Percentiles rank a stretch among this genome's conserved stretches.
phyloP scores from a whole-genome alignment of 2,888 invertebrate genomes.

The Plagodis pulveraria region DNA sequence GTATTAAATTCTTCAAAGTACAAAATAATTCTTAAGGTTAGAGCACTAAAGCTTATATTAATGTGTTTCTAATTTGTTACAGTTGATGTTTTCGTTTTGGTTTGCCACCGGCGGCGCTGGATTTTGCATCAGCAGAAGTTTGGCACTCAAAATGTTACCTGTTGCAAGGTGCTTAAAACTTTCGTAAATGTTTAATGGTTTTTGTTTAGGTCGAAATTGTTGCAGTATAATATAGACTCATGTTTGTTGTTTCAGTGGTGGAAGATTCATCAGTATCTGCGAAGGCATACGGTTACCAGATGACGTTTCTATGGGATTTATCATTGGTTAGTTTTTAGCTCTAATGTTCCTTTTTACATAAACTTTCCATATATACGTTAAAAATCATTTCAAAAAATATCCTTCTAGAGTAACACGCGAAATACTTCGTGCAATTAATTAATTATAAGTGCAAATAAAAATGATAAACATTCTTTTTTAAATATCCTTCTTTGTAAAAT shows the following conservation, averaged over 20 bases:
- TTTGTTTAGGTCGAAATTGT: background rate
- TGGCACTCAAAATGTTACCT: constrained; percentile 97
- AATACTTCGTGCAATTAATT: no score
- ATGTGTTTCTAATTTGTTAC: constrained; percentile 71
- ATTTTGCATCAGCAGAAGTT: constrained; percentile 96
- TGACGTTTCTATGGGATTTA: constrained; percentile 98
- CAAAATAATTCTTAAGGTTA: background rate
- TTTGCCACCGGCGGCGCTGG: constrained; percentile 99
- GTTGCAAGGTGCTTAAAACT: constrained; percentile 89
- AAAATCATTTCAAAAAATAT: no score
- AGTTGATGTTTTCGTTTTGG: constrained; percentile 97
- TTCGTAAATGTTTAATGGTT: constrained; percentile 5
- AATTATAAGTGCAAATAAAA: no score
- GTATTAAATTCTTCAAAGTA: constrained; percentile 69
- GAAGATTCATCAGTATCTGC: constrained; percentile 96
- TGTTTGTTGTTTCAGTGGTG: constrained; percentile 88
- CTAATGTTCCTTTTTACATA: no score
- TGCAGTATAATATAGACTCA: background rate
- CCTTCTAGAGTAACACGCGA: no score
- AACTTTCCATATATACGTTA: no score
- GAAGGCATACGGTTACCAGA: constrained; percentile 97
- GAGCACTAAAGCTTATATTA: background rate
- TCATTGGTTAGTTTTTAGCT: constrained; percentile 89
- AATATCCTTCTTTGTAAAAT: no score
- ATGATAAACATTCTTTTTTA: no score